Percentiles rank a stretch among this genome's conserved stretches.
Conservation (phyloP, 2,113 vertebrate genomes). For the Tauraco erythrolophus region DNA sequence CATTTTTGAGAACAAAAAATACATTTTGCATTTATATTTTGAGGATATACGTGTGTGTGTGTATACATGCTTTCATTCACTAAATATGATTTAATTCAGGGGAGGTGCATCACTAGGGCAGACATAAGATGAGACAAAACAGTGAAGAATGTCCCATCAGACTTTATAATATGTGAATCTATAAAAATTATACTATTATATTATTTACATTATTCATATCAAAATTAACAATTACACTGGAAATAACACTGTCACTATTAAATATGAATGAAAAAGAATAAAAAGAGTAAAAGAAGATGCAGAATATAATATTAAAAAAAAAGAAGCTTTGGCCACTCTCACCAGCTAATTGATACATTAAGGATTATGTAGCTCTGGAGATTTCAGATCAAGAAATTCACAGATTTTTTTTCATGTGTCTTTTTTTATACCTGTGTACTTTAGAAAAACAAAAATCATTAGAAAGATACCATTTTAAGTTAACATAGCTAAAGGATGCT, state of each 20-base stretch:
- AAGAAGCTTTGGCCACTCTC: conserved; percentile 12
- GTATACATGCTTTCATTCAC: background rate
- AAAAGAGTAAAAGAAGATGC: background rate
- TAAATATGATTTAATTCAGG: background rate
- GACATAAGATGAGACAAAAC: background rate
- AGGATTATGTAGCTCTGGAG: conserved; percentile 11
- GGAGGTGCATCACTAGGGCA: background rate
- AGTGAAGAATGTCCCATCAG: background rate
- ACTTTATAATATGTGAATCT: background rate
- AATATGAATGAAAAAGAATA: background rate
- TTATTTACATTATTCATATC: background rate
- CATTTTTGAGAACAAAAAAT: background rate
- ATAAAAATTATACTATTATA: background rate
- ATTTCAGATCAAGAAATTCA: conserved; percentile 58
- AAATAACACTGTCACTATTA: background rate
- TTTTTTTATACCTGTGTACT: conserved; percentile 42
- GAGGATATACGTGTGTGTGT: accelerated
- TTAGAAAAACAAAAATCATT: conserved; percentile 24
- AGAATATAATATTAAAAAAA: background rate
- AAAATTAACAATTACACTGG: background rate
- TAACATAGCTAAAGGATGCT: conserved; percentile 49
- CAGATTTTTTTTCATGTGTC: background rate
- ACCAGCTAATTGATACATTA: conserved; percentile 50
- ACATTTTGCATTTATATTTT: background rate
- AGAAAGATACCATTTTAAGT: conserved; percentile 28